A percentile compares a stretch with the other conserved stretches of the same genome.
Evolutionary conservation across 2,797 vertebrate species (phyloP).

Genomic region (Acropternis orthonyx): DNA sequence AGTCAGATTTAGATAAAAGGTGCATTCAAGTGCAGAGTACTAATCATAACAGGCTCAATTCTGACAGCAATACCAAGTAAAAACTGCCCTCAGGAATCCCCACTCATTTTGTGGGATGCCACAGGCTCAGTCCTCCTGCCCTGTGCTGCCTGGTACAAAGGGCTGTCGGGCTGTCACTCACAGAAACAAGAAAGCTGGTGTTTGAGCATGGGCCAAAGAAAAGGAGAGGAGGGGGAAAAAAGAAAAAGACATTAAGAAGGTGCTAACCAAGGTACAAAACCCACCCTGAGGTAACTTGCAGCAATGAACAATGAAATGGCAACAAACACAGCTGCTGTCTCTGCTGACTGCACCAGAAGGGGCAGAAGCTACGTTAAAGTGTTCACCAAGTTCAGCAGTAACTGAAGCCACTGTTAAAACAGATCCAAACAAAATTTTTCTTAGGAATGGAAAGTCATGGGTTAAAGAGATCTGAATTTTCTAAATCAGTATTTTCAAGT

Average conservation of each 20-base stretch:
- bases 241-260: background rate
- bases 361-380: background rate
- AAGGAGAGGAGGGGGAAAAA: fast-evolving
- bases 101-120: background rate
- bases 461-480: background rate
- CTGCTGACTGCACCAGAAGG: background rate
- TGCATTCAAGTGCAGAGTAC: constrained; percentile 54
- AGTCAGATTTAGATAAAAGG: constrained; percentile 2
- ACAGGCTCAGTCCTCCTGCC: background rate
- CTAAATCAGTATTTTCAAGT: background rate
- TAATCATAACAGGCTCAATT: background rate
- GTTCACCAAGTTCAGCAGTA: background rate
- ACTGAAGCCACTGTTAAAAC: background rate
- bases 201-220: background rate
- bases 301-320: constrained; percentile 20
- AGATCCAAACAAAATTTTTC: background rate
- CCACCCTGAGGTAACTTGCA: constrained; percentile 62
- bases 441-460: background rate
- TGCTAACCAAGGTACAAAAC: constrained; percentile 49
- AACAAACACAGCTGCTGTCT: background rate
- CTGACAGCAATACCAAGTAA: background rate
- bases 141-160: background rate
- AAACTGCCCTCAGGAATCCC: background rate
- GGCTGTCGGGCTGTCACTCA: background rate
- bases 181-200: background rate